These are phyloP conservation scores for Uloborus diversus DNA, from an alignment of 1,140 invertebrate genomes.

Conservation along the genomic window DNA sequence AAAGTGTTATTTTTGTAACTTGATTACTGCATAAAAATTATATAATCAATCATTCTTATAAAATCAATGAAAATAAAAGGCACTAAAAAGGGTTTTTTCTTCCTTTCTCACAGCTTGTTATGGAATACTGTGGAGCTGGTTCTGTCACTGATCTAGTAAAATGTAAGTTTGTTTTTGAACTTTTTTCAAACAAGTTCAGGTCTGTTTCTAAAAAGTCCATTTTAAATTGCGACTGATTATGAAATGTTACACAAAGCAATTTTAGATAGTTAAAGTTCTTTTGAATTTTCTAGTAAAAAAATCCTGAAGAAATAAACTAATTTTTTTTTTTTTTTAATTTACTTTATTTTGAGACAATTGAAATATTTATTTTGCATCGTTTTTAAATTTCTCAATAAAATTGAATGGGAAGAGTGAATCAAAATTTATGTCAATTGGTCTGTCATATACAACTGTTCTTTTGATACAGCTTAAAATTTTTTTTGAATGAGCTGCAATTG, in stretches of 20 bases:
- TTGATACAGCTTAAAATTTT: too few relatives aligned
- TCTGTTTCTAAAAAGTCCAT: not conserved
- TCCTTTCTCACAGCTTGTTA: conserved; percentile 77
- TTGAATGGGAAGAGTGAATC: too few relatives aligned
- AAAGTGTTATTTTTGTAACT: not conserved
- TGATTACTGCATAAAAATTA: not conserved
- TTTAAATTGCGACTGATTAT: not conserved
- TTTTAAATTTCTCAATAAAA: too few relatives aligned
- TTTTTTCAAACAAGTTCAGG: not conserved
- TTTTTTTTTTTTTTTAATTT: not conserved
- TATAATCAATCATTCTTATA: not conserved
- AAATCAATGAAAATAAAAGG: not conserved
- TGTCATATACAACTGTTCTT: too few relatives aligned
- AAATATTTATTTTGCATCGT: too few relatives aligned
- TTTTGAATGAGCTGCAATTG: too few relatives aligned
- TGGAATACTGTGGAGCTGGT: conserved; percentile 99
- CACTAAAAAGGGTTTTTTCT: conserved; percentile 36
- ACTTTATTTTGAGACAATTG: not conserved
- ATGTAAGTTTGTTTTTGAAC: conserved; percentile 67
- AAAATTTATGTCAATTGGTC: too few relatives aligned
- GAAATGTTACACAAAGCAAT: not conserved
- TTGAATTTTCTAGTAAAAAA: not conserved
- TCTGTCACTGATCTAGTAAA: conserved; percentile 99
- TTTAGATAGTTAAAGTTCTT: not conserved
- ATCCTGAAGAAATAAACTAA: not conserved